Conservation (phyloP, 2,888 invertebrate species). For the Perithous albicinctus region DNA sequence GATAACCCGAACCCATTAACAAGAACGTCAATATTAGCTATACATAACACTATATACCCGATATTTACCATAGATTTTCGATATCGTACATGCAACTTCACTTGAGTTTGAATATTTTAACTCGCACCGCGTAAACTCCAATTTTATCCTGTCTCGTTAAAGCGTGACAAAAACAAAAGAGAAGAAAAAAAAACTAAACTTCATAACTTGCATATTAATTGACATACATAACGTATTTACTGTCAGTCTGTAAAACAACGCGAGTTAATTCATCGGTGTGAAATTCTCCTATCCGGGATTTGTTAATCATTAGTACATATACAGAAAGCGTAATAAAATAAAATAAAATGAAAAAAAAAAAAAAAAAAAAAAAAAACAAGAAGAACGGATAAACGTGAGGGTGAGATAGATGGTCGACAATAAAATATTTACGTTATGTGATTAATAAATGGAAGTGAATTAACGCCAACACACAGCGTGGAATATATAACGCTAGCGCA, state of each 20-base stretch:
- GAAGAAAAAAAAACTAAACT: no score
- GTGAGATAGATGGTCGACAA: not conserved
- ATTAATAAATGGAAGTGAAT: conserved; percentile 36
- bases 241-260: conserved; percentile 10
- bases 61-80: conserved; percentile 11
- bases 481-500: conserved; percentile 10
- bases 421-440: conserved; percentile 31
- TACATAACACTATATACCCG: not conserved
- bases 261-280: conserved; percentile 30
- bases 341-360: no score
- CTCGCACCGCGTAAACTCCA: not conserved
- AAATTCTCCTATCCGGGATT: not conserved
- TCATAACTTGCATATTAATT: conserved; percentile 36
- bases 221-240: conserved; percentile 45
- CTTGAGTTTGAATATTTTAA: not conserved
- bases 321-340: not conserved
- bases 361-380: not conserved
- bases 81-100: not conserved
- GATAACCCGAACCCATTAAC: not conserved
- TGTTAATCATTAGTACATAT: not conserved
- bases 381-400: not conserved
- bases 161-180: conserved; percentile 5
- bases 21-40: conserved; percentile 6
- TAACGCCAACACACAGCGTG: not conserved
- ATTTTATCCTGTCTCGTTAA: not conserved